Percentiles rank a stretch among this genome's conserved stretches.
Conservation (phyloP, 2,113 vertebrate species). For the Pelecanus crispus region DNA sequence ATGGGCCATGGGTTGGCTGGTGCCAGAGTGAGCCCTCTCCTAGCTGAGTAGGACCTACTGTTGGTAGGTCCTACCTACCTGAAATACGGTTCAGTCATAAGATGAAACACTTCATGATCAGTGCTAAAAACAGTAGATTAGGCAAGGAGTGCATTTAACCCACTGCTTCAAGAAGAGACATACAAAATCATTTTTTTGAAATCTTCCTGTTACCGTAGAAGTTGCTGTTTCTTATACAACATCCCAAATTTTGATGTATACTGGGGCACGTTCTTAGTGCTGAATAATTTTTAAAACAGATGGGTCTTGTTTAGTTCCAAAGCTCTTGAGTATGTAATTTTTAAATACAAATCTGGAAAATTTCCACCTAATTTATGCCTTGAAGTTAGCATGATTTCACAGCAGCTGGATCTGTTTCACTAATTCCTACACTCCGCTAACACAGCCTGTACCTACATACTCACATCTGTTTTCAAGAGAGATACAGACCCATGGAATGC, state of each 20-base stretch:
- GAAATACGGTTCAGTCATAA: not conserved
- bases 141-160: not conserved
- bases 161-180: not conserved
- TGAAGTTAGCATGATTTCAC: not conserved
- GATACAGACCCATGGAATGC: not conserved
- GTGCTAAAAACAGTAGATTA: not conserved
- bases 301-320: slow-evolving; percentile 37
- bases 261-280: not conserved
- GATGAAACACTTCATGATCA: not conserved
- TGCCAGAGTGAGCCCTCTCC: not conserved
- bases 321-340: slow-evolving; percentile 4
- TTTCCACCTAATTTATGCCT: slow-evolving; percentile 28
- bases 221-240: not conserved
- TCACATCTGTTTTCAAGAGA: not conserved
- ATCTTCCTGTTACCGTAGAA: not conserved
- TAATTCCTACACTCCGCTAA: not conserved
- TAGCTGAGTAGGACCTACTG: not conserved
- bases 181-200: fast-evolving
- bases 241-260: not conserved
- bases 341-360: slow-evolving; percentile 40
- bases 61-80: too few relatives aligned
- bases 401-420: not conserved
- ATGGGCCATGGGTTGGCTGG: not conserved
- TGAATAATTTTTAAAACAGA: slow-evolving; percentile 41
- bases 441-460: not conserved